Percentiles rank a stretch among this genome's conserved stretches.
Conservation (phyloP, 2,888 invertebrate species). For the Agrochola litura region DNA sequence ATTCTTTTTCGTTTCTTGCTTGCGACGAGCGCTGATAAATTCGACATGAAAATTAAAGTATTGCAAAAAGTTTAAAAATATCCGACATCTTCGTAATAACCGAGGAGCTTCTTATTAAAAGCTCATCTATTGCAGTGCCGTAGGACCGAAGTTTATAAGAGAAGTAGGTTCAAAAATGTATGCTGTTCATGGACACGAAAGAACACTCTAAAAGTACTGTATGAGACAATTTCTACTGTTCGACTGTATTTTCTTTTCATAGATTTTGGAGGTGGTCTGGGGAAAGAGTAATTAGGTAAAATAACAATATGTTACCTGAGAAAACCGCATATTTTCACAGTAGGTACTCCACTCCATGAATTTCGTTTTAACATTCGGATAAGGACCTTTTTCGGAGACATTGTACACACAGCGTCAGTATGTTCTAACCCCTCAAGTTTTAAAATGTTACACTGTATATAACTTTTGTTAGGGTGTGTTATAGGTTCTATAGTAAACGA, state of each 20-base stretch:
- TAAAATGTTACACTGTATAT: too few relatives aligned
- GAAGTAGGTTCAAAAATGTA: background rate
- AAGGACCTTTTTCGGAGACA: background rate
- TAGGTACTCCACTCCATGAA: background rate
- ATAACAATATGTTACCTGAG: background rate
- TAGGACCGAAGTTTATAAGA: background rate
- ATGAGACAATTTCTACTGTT: background rate
- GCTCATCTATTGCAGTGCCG: background rate
- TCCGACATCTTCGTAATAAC: background rate
- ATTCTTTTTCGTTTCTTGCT: background rate
- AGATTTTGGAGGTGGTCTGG: background rate
- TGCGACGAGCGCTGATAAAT: slow-evolving; percentile 1
- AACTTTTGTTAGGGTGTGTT: too few relatives aligned
- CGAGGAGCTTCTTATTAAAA: background rate
- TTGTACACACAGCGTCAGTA: slow-evolving; percentile 4
- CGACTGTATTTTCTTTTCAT: background rate
- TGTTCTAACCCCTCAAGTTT: too few relatives aligned
- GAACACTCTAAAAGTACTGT: background rate
- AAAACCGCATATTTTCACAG: background rate
- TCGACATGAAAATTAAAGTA: slow-evolving; percentile 12
- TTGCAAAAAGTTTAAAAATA: background rate
- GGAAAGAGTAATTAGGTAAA: background rate
- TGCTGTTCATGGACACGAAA: too few relatives aligned
- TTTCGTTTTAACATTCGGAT: slow-evolving; percentile 1
- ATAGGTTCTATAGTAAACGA: too few relatives aligned